A percentile compares a stretch with the other conserved stretches of the same genome.
phyloP scores from a whole-genome alignment of 2,113 vertebrate genomes.

The Hippoglossus stenolepis region DNA sequence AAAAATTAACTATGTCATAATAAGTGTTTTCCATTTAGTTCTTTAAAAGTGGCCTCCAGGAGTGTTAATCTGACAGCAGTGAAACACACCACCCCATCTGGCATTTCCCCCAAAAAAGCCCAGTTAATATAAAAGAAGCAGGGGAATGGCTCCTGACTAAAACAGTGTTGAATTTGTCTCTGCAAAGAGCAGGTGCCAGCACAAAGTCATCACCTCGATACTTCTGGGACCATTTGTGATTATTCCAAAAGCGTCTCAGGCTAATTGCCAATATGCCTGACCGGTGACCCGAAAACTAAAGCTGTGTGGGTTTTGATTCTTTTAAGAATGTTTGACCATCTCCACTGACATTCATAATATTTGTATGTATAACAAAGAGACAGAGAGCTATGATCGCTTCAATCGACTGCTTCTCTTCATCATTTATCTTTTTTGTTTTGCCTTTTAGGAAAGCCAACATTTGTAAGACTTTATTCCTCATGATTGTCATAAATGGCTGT shows the following conservation, averaged over 20 bases:
- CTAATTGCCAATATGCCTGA: conserved; percentile 59
- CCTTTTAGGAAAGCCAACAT: not conserved
- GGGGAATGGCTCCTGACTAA: too few species aligned
- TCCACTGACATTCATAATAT: not conserved
- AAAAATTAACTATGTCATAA: too few species aligned
- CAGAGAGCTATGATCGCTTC: not conserved
- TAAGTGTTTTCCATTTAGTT: not conserved
- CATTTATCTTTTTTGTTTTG: too few species aligned
- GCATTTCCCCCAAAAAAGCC: not conserved
- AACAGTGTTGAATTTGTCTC: conserved; percentile 11
- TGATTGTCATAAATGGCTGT: not conserved
- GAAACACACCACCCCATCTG: not conserved
- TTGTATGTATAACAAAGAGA: not conserved
- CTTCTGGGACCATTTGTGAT: conserved; percentile 43
- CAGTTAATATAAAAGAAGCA: not conserved
- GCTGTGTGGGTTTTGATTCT: conserved; percentile 6
- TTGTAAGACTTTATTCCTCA: not conserved
- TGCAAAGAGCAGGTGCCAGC: conserved; percentile 35
- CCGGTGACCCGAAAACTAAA: conserved; percentile 62
- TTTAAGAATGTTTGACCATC: conserved; percentile 1
- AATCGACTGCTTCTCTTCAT: not conserved
- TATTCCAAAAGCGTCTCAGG: conserved; percentile 30
- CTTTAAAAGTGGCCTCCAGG: not conserved
- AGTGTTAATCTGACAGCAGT: not conserved
- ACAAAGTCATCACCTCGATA: conserved; percentile 35